Evolutionary conservation across 2,888 invertebrate species (phyloP), one percentile per base, ranked within the genome.

Genomic region (Drosophila niveifrons): DNA sequence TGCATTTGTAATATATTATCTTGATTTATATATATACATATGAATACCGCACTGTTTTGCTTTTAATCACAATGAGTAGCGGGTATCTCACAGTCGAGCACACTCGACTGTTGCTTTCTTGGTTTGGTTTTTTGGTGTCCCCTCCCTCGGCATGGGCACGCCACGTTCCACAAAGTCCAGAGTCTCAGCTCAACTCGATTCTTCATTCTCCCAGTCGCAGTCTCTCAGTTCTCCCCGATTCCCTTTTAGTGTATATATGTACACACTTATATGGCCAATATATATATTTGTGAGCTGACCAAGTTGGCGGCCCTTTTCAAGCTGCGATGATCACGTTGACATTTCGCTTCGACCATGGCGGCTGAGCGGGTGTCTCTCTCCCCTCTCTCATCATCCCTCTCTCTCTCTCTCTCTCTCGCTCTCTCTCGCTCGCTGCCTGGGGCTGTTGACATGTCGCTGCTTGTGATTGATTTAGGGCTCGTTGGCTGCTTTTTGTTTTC

Each of bases 381-480:
- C 28, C 11, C 8, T 6, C 47, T 2, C 28, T 13, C 8, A 23
- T 6, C 23, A 23, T 6, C 47, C 6, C 28, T 13, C 8, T 3
- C 47, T 2, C 31, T 17, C 7, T 3, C 47, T 8, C 31, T 10
- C 7, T 4, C 46, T n/a, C 28, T 28, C 11, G 13, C 44, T 31
- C 34, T n/a, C 31, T 29, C 11, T 29, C 23, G 11, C n/a, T 29
- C 18, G 43, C 36, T n/a, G 7, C 7, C 34, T 41, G 36, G 52
- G 66, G 65, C 67, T 79, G 88, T 85, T 88, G 88, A 88, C 88
- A 89, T 88, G 89, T 83, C 73, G 81, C 74, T 70, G 79, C 68
- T 64, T 75, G 72, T 88, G 89, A 89, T 89, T 89, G 89, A 89
- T 89, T 89, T 89, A 89, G 86, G 79, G 80, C 83, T 84, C 73